Evolutionary conservation across 2,797 vertebrate genomes (phyloP), one percentile per base, ranked within the genome.

Genomic region (Enteromius unitaeniatus): DNA sequence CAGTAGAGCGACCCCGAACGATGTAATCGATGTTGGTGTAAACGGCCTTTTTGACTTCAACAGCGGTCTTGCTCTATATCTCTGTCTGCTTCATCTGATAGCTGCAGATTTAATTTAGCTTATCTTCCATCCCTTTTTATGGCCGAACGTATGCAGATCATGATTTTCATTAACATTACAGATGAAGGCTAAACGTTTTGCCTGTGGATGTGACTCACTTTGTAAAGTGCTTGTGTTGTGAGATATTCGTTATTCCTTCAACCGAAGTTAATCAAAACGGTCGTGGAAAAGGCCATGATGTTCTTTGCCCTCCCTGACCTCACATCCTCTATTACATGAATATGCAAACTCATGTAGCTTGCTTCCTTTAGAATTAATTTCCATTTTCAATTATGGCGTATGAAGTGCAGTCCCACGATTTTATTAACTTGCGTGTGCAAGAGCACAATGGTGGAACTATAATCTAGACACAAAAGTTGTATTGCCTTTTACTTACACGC

Each of bases 91-190:
- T 11, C 9, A 45, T 83, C 73, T 58, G 49, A 77, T 58, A 47
- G 37, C 64, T 58, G 37, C 72, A 69, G 64, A 77, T 83, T 77
- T 83, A 58, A 83, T 83, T 77, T 69, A 42, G 62, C 81, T 58
- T 77, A 83, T 83, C 81, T 77, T 58, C 51, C 64, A 6, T 28
- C 37, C 19, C 81, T 83, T 49, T 83, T 58, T 69, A 83, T 23
- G 60, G 51, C 73, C 26, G 23, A 31, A 60, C 8, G 21, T 65
- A 83, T 77, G 74, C 81, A 77, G 73, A 83, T 76, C 73, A 83
- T 69, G 64, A 83, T 83, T 83, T 77, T 77, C 81, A 77, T 83
- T 83, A 83, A 76, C 73, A 83, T 69, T 69, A 83, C 73, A 69
- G 73, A 77, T 58, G 81, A 76, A 64, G 72, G 72, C 60, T 55